Base-by-base conservation (phyloP, 2,797 vertebrate species). In the Pelobates cultripes region DNA sequence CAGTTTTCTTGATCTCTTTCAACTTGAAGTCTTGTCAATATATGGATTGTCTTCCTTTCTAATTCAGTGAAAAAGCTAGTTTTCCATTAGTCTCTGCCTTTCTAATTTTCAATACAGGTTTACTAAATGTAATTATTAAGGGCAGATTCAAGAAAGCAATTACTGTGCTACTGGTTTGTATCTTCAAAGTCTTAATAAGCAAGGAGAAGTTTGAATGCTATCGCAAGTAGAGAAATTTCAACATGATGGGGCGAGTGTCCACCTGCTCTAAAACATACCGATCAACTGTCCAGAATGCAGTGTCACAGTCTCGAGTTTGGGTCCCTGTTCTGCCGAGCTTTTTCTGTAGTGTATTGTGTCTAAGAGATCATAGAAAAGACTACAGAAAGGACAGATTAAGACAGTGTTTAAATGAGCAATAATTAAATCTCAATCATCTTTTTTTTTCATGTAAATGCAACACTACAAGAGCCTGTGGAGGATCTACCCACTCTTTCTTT, bases 61-160 rank as follows among this genome's bases (percentile, higher is more conserved):
- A 96, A 97, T 97, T 97, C 95, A 97, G 95, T 96, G 96, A 97
- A 97, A 98, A 97, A 98, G 97, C 96, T 97, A 97, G 96, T 98
- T 98, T 99, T 98, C 96, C 95, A 98, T 99, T 97, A 96, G 96
- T 96, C 95, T 97, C 93, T 96, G 95, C 93, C 94, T 94, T 92
- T 92, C 93, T 94, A 92, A 94, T 95, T 92, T 93, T 93, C 93
- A 40, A 93, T 92, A 92, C 87, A 94, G 94, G 94, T 92, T 92
- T 95, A 94, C 93, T 95, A 95, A 93, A 95, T 96, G 96, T 98
- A 98, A 99, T 98, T 96, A 97, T 97, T 96, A 96, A 95, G 95
- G 97, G 96, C 97, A 98, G 95, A 96, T 96, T 96, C 96, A 96
- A 96, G 95, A 97, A 97, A 98, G 96, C 97, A 98, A 99, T 99